Base-by-base conservation (phyloP, 2,797 vertebrate species). In the Denticeps clupeoides region DNA sequence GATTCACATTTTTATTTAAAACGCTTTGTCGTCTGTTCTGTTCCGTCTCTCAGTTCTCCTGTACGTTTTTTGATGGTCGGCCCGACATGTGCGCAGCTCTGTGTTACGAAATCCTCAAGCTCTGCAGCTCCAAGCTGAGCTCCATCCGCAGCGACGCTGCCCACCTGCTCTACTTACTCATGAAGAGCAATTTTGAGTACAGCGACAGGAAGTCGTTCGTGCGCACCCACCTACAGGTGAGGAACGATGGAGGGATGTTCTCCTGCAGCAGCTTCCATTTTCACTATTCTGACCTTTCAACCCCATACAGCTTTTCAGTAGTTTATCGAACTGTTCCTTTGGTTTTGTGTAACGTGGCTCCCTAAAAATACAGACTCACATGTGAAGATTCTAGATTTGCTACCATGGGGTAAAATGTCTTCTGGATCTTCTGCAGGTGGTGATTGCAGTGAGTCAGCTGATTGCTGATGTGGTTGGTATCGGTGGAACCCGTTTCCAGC, bases 111-210 rank as follows among this genome's bases (percentile, higher is more conserved):
- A 89, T 89, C 58, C 86, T 99, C 33, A 98, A 97, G 68, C 93
- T 87, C 69, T 98, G 95, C 28, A 96, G 94, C 73, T 95, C 92
- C 70, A 99, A 97, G 65, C 81, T 99, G 63, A 91, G 94, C 78
- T 89, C 88, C 32, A 93, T 93, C 70, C 82, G 94, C 28, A 88
- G 76, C 0, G 90, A 97, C n/a, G 89, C 92, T 1, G 95, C 93
- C 0, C 89, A 93, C 47, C 86, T 99, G 7, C 88, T 99, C 18
- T 99, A 99, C 70, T 93, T 97, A 69, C 82, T 99, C 60, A 99
- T 98, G 95, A 89, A 91, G 62, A 96, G 91, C 73, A 99, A 99
- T 78, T 97, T 97, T 1, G 94, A 99, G 71, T 96, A 93, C 76
- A 96, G 89, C 0, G 89, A 89, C 2, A 92, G 93, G 70, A 93